phyloP scores from a whole-genome alignment of 2,113 vertebrate genomes.

The Phodopus roborovskii region DNA sequence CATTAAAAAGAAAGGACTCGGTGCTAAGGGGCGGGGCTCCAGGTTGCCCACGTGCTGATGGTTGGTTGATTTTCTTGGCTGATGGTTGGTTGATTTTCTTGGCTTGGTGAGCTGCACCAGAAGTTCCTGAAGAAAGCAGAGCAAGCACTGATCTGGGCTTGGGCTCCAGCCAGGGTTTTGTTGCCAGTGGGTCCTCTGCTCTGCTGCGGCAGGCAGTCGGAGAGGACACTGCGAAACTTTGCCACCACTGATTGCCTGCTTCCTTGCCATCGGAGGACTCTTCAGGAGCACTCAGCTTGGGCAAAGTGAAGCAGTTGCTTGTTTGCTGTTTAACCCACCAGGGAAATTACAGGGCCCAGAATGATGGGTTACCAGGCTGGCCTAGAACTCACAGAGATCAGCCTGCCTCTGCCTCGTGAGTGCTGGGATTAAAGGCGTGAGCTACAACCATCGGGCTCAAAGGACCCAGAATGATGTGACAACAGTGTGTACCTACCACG shows the following conservation, averaged over 20 bases:
- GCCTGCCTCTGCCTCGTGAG: too few species aligned
- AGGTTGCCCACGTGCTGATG: background rate
- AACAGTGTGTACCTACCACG: background rate
- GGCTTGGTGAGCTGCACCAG: background rate
- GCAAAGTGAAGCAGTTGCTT: background rate
- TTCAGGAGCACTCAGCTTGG: background rate
- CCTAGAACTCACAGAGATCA: too few species aligned
- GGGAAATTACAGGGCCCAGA: too few species aligned
- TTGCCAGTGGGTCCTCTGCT: background rate
- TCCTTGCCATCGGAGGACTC: background rate
- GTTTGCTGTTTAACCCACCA: background rate
- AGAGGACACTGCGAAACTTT: background rate
- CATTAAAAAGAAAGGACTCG: background rate
- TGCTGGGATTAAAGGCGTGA: too few species aligned
- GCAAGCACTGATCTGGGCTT: too few species aligned
- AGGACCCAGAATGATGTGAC: background rate
- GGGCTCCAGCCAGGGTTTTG: background rate
- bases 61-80: too few species aligned
- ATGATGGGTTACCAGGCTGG: too few species aligned
- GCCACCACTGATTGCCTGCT: background rate
- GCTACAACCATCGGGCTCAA: too few species aligned
- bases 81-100: background rate
- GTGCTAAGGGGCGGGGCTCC: fast-evolving
- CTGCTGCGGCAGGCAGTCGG: background rate
- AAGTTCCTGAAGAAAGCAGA: background rate